Evolutionary conservation across 64 coral and sea anemone species (phyloP).

Genomic region (Porites lutea): DNA sequence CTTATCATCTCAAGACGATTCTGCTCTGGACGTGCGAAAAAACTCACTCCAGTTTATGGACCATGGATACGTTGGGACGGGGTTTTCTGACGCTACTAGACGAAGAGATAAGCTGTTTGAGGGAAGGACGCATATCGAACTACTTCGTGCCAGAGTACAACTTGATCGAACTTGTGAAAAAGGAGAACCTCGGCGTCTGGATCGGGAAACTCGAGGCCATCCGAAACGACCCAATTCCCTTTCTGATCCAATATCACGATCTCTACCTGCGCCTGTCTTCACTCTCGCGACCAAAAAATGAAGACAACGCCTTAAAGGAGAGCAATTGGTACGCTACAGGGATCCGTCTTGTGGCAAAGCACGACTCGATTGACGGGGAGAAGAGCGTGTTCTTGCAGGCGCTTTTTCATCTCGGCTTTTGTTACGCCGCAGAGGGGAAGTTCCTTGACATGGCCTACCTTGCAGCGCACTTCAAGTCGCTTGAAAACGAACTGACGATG

Average conservation of each 20-base stretch:
- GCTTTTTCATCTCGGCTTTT: neutral
- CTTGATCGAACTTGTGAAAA: neutral
- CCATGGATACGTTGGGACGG: neutral
- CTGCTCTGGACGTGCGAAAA: conserved; percentile 4
- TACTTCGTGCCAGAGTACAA: neutral
- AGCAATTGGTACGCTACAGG: neutral
- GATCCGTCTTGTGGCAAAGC: neutral
- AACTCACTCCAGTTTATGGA: neutral
- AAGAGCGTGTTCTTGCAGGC: neutral
- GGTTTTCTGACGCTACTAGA: neutral
- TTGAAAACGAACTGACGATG: neutral
- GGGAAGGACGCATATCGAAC: neutral
- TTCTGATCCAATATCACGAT: neutral
- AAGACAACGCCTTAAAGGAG: conserved; percentile 2
- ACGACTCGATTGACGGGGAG: neutral
- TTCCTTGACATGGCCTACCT: neutral
- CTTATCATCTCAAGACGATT: conserved; percentile 20
- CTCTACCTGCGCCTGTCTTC: neutral
- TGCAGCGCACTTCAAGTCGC: neutral
- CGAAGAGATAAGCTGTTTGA: neutral
- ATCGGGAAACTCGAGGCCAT: neutral
- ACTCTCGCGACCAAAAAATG: neutral
- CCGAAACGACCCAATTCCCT: neutral
- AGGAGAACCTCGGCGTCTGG: neutral
- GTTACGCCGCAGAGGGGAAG: conserved; percentile 1